These are phyloP conservation scores for Hippopotamus amphibius DNA, from an alignment of 2,113 vertebrate genomes.

Conservation along the genomic window DNA sequence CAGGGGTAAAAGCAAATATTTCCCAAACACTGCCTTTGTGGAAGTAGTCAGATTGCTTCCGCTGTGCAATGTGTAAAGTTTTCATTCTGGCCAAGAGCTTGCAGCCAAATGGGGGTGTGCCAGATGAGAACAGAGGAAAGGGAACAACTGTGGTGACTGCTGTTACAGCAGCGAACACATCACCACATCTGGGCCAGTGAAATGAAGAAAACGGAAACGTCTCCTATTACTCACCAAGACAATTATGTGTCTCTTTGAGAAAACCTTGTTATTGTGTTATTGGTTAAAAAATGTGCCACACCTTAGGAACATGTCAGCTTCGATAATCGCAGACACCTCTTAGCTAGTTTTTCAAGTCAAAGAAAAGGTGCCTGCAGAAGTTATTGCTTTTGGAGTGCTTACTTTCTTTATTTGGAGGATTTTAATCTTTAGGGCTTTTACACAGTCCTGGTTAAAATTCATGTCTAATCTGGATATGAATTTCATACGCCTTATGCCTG, in stretches of 20 bases:
- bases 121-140: conserved; percentile 84
- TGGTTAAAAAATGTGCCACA: conserved; percentile 66
- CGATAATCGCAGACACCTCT: conserved; percentile 1
- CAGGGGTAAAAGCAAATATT: conserved; percentile 66
- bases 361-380: conserved; percentile 17
- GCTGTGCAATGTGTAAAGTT: conserved; percentile 78
- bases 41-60: conserved; percentile 68
- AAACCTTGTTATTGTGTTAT: conserved; percentile 54
- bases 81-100: conserved; percentile 81
- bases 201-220: conserved; percentile 74
- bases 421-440: conserved; percentile 63
- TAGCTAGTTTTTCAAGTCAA: conserved; percentile 46
- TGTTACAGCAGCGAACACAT: conserved; percentile 76
- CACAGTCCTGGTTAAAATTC: conserved; percentile 75
- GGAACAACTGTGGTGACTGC: conserved; percentile 77
- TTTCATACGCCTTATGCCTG: conserved; percentile 63
- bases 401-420: conserved; percentile 61
- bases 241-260: conserved; percentile 62
- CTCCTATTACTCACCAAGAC: conserved; percentile 66
- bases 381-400: conserved; percentile 64
- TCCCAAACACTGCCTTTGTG: conserved; percentile 56
- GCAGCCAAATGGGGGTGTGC: conserved; percentile 83
- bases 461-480: conserved; percentile 74
- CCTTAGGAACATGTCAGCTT: conserved; percentile 56
- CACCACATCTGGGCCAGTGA: conserved; percentile 79